Evolutionary conservation across 2,113 vertebrate genomes (phyloP), one percentile per base, ranked within the genome.

Genomic region (Clupea harengus): DNA sequence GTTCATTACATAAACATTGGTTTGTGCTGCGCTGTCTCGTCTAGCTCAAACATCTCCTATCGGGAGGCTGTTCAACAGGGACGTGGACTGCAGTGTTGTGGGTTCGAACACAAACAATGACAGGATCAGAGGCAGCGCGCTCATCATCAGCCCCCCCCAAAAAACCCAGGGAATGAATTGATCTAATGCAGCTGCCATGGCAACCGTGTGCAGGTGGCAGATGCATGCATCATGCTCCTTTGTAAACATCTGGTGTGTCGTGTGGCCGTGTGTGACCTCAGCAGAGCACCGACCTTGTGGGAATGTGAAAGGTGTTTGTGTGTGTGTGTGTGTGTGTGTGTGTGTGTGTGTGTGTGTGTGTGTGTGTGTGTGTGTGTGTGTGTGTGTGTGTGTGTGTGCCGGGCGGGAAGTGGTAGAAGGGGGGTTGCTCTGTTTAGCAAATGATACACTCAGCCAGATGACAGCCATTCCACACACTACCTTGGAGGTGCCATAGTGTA

Each of bases 101-200:
- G 72, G 72, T 78, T 39, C 72, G 39, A 78, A 78, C 72, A 39
- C 72, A 78, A 78, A 78, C 72, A 78, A 39, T 78, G 13, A 78
- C 10, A 78, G 28, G 72, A 78, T 10, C 4, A 32, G 72, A 78
- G 15, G 32, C 72, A 4, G 72, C 13, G 10, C 32, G 4, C 32
- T 4, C 13, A 44, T 32, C 22, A 78, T 78, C 72, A 78, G 72
- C 5, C 32, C 13, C 67, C 10, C 28, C 28, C 72, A 13, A 15
- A 32, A 10, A 78, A 78, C 72, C 32, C 72, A 39, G 72, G 72
- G 83, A 22, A 84, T 84, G 85, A 91, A 85, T 87, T 87, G 90
- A 85, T 91, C 83, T 83, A 92, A 91, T 90, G 83, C 85, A 84
- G 91, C 90, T 94, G 90, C 93, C 89, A 95, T 93, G 90, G 92